Evolutionary conservation across 2,113 vertebrate species (phyloP).

Genomic region (Eidolon helvum): DNA sequence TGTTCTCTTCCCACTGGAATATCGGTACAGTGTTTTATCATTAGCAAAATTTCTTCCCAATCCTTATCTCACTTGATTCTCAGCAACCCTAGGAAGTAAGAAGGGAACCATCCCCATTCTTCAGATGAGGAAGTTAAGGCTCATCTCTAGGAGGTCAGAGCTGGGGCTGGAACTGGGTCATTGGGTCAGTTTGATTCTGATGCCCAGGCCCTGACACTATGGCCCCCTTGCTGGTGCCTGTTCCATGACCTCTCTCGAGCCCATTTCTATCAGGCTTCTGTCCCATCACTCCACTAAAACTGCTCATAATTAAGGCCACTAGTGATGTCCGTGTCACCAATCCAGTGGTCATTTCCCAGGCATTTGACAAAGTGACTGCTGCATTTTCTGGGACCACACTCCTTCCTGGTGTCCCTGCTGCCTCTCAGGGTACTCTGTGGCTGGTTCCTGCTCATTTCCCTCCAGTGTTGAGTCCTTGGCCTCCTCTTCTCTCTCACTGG

Average conservation of each 20-base stretch:
- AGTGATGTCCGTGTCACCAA: fast-evolving
- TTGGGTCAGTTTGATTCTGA: not conserved
- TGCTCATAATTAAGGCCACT: not conserved
- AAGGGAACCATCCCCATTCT: not conserved
- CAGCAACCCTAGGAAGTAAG: not conserved
- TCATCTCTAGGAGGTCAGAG: not conserved
- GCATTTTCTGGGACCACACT: not conserved
- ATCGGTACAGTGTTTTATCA: not conserved
- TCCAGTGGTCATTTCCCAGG: not conserved
- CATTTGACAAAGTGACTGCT: not conserved
- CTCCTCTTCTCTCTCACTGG: not conserved
- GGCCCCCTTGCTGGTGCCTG: not conserved
- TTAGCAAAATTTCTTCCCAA: not conserved
- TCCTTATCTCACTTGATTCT: not conserved
- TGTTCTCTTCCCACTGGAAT: not conserved
- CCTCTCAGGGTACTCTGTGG: not conserved
- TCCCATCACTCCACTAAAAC: not conserved
- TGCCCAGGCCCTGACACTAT: not conserved
- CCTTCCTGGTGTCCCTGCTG: not conserved
- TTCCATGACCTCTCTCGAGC: not conserved
- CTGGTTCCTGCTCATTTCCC: not conserved
- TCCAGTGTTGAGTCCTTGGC: not conserved
- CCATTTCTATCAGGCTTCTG: not conserved
- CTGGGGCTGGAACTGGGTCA: not conserved
- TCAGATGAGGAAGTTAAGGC: not conserved